Evolutionary conservation across 2,888 invertebrate genomes (phyloP), one percentile per base, ranked within the genome.

Genomic region (Campoplex nolae): DNA sequence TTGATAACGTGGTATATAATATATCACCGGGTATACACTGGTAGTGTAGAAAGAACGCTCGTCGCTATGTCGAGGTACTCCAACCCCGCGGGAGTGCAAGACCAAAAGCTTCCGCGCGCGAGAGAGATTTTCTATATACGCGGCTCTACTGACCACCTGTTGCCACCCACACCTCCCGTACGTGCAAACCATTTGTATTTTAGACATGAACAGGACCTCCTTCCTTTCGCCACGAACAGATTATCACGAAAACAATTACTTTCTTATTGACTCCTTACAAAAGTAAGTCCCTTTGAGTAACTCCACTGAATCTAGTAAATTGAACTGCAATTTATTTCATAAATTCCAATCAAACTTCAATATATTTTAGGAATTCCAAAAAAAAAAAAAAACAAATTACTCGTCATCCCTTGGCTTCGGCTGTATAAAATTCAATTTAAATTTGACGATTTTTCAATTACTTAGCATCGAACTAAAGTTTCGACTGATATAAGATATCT

Each of bases 61-160:
- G 54, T 75, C 73, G 84, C 65, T 11, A 62, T 75, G 84, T 65
- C 77, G 77, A 68, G 75, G 51, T 32, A 58, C 28, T 74, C 51
- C 56, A 32, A 18, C 51, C 51, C 62, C 51, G 32, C 48, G 54
- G 48, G 73, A 74, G 54, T 35, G 62, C 77, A 65, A 85, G 82
- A 68, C 87, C 77, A 82, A 85, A 86, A 87, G 85, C 88, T 68
- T 73, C 38, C 38, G 65, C 71, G 74, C 81, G 73, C 54, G 51
- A 78, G 90, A 78, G 90, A 91, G 92, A 92, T 91, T 92, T 93
- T 92, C 92, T 91, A 89, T 89, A 84, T 77, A 81, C 75, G 86
- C 86, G 88, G n/a, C 35, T 90, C 91, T 91, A 93, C 93, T 94
- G 94, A 90, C 94, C 93, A 94, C 94, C 94, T 94, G 94, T 94